These are phyloP conservation scores for Phyllotreta cruciferae DNA, from an alignment of 2,888 invertebrate species.

Conservation along the genomic window DNA sequence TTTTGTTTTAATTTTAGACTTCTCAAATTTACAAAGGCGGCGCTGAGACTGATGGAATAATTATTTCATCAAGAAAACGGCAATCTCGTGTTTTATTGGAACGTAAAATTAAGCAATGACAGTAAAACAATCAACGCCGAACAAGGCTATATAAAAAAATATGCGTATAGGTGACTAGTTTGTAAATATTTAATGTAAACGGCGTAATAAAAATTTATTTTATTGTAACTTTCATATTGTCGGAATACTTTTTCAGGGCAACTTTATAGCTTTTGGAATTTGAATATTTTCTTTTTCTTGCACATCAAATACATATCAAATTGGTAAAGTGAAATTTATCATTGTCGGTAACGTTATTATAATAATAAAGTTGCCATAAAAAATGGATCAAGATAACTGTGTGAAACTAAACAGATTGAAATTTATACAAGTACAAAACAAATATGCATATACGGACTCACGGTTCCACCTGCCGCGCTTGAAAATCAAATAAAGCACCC, in stretches of 20 bases:
- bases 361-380: conserved; percentile 5
- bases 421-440: no score
- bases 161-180: not conserved
- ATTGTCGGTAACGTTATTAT: not conserved
- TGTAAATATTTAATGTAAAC: conserved; percentile 7
- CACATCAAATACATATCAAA: not conserved
- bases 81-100: not conserved
- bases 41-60: no score
- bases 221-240: conserved; percentile 3
- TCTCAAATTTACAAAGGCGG: no score
- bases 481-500: conserved; percentile 32
- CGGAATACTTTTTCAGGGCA: conserved; percentile 1
- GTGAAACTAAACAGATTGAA: no score
- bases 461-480: conserved; percentile 38
- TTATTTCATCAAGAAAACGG: no score
- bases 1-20: no score
- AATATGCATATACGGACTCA: conserved; percentile 1
- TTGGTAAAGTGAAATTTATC: conserved; percentile 5
- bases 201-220: conserved; percentile 8
- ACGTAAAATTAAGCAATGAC: conserved; percentile 7
- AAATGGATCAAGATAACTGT: no score
- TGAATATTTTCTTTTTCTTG: conserved; percentile 5
- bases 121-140: not conserved
- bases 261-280: conserved; percentile 8
- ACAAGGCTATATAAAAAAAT: not conserved